Evolutionary conservation across 2,797 vertebrate genomes (phyloP).

Genomic region (Ctenopoma kingsleyae): DNA sequence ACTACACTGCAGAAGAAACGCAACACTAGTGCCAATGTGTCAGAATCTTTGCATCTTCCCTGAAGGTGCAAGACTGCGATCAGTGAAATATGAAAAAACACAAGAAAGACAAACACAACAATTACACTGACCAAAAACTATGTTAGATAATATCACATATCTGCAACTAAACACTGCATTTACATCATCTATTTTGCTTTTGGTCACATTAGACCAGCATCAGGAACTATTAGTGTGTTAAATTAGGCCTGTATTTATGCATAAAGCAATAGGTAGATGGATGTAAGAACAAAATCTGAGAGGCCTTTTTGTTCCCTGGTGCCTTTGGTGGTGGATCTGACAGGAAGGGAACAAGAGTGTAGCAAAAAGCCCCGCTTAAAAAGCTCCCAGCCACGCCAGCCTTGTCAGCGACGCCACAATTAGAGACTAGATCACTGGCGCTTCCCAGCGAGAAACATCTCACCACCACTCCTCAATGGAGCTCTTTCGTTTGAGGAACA

Average conservation of each 20-base stretch:
- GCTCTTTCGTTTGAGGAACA: conserved; percentile 77
- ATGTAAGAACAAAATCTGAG: conserved; percentile 70
- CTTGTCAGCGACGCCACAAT: conserved; percentile 80
- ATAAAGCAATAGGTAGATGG: conserved; percentile 67
- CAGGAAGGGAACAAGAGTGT: conserved; percentile 70
- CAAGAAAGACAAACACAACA: conserved; percentile 25
- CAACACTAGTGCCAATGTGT: conserved; percentile 29
- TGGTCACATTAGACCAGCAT: conserved; percentile 67
- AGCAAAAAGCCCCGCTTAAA: conserved; percentile 74
- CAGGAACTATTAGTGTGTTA: conserved; percentile 59
- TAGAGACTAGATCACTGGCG: conserved; percentile 81
- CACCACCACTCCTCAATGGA: conserved; percentile 73
- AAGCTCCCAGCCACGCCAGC: conserved; percentile 73
- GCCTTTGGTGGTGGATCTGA: conserved; percentile 79
- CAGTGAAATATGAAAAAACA: conserved; percentile 30
- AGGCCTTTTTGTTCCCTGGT: conserved; percentile 67
- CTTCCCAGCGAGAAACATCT: conserved; percentile 76
- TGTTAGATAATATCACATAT: conserved; percentile 21
- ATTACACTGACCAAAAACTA: conserved; percentile 27
- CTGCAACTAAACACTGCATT: conserved; percentile 32
- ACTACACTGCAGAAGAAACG: conserved; percentile 26
- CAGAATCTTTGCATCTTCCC: conserved; percentile 29
- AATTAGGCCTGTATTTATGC: conserved; percentile 70
- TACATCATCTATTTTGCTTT: conserved; percentile 42
- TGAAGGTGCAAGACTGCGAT: conserved; percentile 33